Evolutionary conservation across 1,140 invertebrate genomes (phyloP), one percentile per base, ranked within the genome.

Genomic region (Eupristina koningsbergeri): DNA sequence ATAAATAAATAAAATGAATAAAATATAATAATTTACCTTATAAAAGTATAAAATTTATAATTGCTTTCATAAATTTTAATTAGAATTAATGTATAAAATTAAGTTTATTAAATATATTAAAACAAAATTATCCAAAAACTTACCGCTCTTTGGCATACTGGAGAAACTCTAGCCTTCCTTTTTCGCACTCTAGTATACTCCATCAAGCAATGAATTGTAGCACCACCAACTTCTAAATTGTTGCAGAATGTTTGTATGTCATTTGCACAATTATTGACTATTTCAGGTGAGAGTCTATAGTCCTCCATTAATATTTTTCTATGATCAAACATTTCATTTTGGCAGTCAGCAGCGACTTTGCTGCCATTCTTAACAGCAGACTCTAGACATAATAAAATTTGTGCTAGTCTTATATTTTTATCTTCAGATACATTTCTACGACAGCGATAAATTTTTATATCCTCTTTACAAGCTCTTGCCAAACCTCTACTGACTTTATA

Each of bases 131-230:
- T 58, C 63, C 67, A 29, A 50, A 78, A 80, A 91, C 92, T 92
- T 91, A 95, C 95, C 80, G 94, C 94, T 87, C 95, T 93, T 90
- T 95, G 94, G 88, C 97, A 98, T 45, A 93, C 91, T 22, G 94
- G 88, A 29, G 95, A 94, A 8, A 97, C 94, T 86, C 94, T 93
- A 53, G 94, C 93, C 86, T 93, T 93, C 80, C 93, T 94, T 83
- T 94, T 94, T 41, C 93, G 92, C 26, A 91, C 84, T 86, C 95
- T 94, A 7, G 97, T 96, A 92, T 98, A 96, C 77, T 97, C 96
- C 97, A 99, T 98, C 67, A 99, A 92, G 91, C 98, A 99, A 91
- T 99, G 98, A 85, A 99, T 96, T 0, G 98, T 99, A 89, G 96
- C 95, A 0, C 98, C 98, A 41, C 95, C 96, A 80, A 95, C 90